Evolutionary conservation across 2,113 vertebrate genomes (phyloP), one percentile per base, ranked within the genome.

Genomic region (Phalacrocorax brasilianus): DNA sequence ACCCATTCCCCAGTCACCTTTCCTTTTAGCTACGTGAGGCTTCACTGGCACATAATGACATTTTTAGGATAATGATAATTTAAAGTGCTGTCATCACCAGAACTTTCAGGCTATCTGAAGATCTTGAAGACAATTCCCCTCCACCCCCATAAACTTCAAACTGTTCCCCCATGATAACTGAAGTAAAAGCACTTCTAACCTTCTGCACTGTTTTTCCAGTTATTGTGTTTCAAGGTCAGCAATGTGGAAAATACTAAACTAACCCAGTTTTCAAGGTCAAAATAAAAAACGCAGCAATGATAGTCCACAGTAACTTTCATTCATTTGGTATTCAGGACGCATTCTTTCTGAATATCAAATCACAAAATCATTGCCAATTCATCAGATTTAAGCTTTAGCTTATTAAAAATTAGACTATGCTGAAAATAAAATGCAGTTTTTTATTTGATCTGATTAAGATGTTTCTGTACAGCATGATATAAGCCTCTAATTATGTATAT

Each of bases 311-410:
- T 35, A 89, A 83, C 62, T 95, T 95, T 66, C 38, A 80, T 50
- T 76, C n/a, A 75, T 82, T 94, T 93, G 40, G 45, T 91, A 95
- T 96, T 89, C 84, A 91, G 59, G 53, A 74, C 1, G 0, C 87
- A 83, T 76, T 70, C 63, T 92, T 76, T 91, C 89, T 89, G 87
- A 94, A 71, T 91, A 95, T 91, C 93, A 95, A 88, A 89, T 89
- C 87, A 83, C 38, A 85, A 90, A 95, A 94, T 95, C 93, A 59
- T 49, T 95, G 95, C 84, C 23, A 92, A 91, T 94, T 93, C 81
- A 94, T 94, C 93, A 91, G 91, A 95, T 96, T 95, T 80, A 95
- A 83, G 84, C 63, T 93, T 75, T 49, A 91, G 38, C 82, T 94
- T 67, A 94, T 91, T 91, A 93, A 95, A 90, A 66, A 88, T 83